These are phyloP conservation scores for Drosophila rubida DNA, from an alignment of 2,888 invertebrate species.

Conservation along the genomic window DNA sequence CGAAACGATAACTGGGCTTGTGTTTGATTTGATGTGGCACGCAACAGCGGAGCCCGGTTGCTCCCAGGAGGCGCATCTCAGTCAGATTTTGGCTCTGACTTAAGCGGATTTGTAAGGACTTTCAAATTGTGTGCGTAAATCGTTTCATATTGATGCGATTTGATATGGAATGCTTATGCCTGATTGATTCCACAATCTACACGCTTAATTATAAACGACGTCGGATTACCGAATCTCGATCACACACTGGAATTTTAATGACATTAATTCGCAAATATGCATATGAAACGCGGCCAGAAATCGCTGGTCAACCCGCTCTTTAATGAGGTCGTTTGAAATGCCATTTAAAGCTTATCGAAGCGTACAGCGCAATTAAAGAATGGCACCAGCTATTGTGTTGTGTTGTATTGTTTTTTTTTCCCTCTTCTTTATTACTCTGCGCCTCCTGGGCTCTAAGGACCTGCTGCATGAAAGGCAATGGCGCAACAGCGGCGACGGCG, in stretches of 20 bases:
- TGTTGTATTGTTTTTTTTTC: too few relatives aligned
- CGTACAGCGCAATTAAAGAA: slow-evolving; percentile 29
- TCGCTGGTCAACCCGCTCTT: slow-evolving; percentile 27
- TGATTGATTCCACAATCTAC: slow-evolving; percentile 18
- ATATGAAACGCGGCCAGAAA: not conserved
- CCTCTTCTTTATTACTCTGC: slow-evolving; percentile 28
- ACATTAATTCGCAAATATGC: slow-evolving; percentile 7
- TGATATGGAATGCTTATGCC: slow-evolving; percentile 21
- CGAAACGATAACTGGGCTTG: slow-evolving; percentile 46
- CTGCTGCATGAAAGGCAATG: not conserved
- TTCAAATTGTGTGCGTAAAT: slow-evolving; percentile 44
- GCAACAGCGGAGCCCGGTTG: slow-evolving; percentile 23
- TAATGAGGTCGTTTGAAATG: slow-evolving; percentile 66
- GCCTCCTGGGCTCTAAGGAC: slow-evolving; percentile 25
- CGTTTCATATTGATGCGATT: slow-evolving; percentile 47
- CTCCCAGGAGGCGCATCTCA: slow-evolving; percentile 54
- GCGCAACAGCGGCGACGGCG: slow-evolving; percentile 7
- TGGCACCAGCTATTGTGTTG: slow-evolving; percentile 27
- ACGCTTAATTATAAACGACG: slow-evolving; percentile 32
- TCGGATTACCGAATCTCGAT: slow-evolving; percentile 8
- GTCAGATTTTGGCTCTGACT: slow-evolving; percentile 53
- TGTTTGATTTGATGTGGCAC: slow-evolving; percentile 51
- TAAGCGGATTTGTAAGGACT: slow-evolving; percentile 50
- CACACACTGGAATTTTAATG: slow-evolving; percentile 25
- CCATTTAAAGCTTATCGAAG: slow-evolving; percentile 51